phyloP scores from a whole-genome alignment of 2,888 invertebrate genomes.

The Caenorhabditis zanzibari region DNA sequence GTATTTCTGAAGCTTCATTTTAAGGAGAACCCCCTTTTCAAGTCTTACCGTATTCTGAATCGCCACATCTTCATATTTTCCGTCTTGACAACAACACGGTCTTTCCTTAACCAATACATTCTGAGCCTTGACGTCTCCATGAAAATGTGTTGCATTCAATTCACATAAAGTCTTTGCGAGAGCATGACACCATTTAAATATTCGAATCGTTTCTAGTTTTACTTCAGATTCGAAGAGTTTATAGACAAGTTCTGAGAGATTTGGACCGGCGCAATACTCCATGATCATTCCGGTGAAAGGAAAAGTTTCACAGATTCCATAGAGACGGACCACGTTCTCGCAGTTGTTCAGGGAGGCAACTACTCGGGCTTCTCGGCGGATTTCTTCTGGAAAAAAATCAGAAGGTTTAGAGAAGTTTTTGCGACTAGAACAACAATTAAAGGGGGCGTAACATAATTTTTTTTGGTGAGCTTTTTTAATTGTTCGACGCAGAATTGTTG shows the following conservation, averaged over 20 bases:
- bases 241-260: conserved; percentile 44
- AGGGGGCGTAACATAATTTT: no score
- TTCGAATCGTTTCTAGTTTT: conserved; percentile 38
- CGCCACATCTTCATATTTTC: conserved; percentile 10
- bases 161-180: conserved; percentile 31
- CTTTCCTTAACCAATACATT: conserved; percentile 57
- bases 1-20: conserved; percentile 24
- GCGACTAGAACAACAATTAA: no score
- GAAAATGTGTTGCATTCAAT: conserved; percentile 38
- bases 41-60: conserved; percentile 25
- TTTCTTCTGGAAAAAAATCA: conserved; percentile 23
- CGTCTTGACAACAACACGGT: conserved; percentile 47
- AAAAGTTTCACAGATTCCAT: conserved; percentile 38
- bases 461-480: no score
- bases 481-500: no score
- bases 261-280: conserved; percentile 58
- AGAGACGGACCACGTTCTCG: conserved; percentile 39
- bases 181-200: conserved; percentile 56
- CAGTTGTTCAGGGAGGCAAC: conserved; percentile 35
- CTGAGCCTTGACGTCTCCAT: conserved; percentile 56
- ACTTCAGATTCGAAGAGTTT: conserved; percentile 8
- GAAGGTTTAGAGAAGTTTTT: neutral
- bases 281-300: conserved; percentile 52
- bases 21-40: neutral
- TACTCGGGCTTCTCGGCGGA: conserved; percentile 34